Base-by-base conservation (phyloP, 2,113 vertebrate genomes). In the Thryonomys swinderianus region DNA sequence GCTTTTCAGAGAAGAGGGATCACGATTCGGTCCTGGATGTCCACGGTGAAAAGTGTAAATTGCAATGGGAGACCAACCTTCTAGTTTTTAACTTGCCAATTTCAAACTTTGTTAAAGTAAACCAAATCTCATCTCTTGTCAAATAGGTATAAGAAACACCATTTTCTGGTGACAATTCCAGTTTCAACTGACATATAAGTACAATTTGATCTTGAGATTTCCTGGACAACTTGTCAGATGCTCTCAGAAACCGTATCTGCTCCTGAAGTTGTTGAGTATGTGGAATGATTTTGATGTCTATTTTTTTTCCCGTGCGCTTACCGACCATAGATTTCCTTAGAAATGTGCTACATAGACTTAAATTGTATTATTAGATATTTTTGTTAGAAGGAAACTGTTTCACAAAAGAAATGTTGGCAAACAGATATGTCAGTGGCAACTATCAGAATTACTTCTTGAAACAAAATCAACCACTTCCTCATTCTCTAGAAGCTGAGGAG, bases 21-120 rank as follows among this genome's bases (percentile, higher is more conserved):
- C 2, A n/a, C 5, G 16, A 34, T 78, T 34, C 27, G 21, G 27
- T 5, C 71, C 55, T 88, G 14, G 37, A 7, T 5, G 1, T 2
- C 30, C 73, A 1, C 62, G 53, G 14, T 32, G 7, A 1, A 13
- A 2, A 64, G 3, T 21, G 0, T 71, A 69, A 78, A 86, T 42
- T 92, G 16, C 4, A 53, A 64, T 76, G 48, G 5, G 7, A 81
- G 32, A 59, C 11, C 11, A 93, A 80, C 62, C 67, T 53, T 64
- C 30, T 0, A 20, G 30, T 51, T 61, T 71, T 94, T 91, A 42
- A 66, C 84, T 87, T 76, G 55, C 23, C 14, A 53, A 71, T 80
- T 76, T 61, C 92, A 64, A 96, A 76, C 27, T 87, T 91, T 21
- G 6, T 66, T 85, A 76, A 88, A 81, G 25, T 81, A 91, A 85